A percentile compares a stretch with the other conserved stretches of the same genome.
phyloP scores from a whole-genome alignment of 2,797 vertebrate species.

The Limnodromus scolopaceus region DNA sequence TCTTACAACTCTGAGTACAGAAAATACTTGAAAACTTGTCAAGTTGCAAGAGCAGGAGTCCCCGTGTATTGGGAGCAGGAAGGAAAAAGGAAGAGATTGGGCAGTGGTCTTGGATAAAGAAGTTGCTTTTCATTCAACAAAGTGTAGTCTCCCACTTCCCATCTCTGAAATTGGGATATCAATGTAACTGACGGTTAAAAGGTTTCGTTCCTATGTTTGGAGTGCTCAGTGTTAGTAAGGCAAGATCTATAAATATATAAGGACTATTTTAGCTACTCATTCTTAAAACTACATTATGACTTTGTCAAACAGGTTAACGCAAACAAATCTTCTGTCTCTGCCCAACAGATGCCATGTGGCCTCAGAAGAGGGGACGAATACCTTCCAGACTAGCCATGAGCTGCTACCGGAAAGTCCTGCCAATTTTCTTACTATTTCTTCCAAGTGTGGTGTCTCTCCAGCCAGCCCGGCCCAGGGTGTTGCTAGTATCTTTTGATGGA shows the following conservation, averaged over 20 bases:
- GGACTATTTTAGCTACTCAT: background rate
- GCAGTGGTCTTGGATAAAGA: background rate
- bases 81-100: background rate
- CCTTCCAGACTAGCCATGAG: conserved; percentile 51
- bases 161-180: background rate
- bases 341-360: conserved; percentile 46
- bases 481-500: conserved; percentile 92
- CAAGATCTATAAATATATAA: background rate
- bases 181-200: background rate
- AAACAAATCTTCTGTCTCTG: conserved; percentile 13
- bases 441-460: conserved; percentile 37
- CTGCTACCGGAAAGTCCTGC: background rate
- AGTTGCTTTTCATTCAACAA: background rate
- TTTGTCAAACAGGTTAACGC: background rate
- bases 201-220: accelerated
- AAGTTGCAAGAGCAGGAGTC: background rate
- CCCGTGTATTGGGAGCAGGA: background rate
- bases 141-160: background rate
- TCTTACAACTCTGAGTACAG: background rate
- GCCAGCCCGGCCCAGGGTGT: conserved; percentile 78
- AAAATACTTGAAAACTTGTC: background rate
- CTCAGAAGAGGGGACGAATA: background rate
- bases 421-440: conserved; percentile 1
- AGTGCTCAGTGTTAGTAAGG: background rate
- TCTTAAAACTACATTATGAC: background rate